Base-by-base conservation (phyloP, 2,888 invertebrate genomes). In the Microplitis deprimator region DNA sequence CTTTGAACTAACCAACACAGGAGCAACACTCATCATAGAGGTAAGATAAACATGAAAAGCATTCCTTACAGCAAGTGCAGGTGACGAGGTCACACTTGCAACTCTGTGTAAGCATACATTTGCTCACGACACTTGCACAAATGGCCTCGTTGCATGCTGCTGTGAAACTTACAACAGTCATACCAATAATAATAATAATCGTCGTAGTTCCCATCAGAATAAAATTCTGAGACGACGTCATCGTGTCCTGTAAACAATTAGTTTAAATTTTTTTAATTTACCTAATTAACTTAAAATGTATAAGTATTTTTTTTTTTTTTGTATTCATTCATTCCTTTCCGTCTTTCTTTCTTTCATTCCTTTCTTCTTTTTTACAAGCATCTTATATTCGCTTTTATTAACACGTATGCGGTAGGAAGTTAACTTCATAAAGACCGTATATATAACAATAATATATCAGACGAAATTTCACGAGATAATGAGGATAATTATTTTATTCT, bases 1-100 rank as follows among this genome's bases (percentile, higher is more conserved):
- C n/a, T 20, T 16, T 38, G 7, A 71, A 91, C 96, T 94, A 91
- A 98, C 98, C 98, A 84, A 98, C 97, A 92, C 98, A 98, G 75
- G 97, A 97, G 89, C 98, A 98, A 91, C 98, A 98, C 90, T 98
- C 97, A 82, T 94, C 94, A 90, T 97, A 98, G 72, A 97, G 92
- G 85, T 95, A 94, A 82, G 95, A 95, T 77, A 98, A 92, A 87
- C 98, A 98, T 86, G 94, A 95, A 84, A 95, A 95, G 87, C 98
- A 98, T 88, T 98, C 97, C 86, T 95, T 95, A 91, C 97, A 98
- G 89, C 98, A 98, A n/a, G 96, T 95, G 88, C 97, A 97, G 89
- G 96, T 96, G 86, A 94, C 95, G 85, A 97, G 91, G 89, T 98
- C 97, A 90, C 98, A 98, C 90, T 97, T 97, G 91, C 98, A 98